Evolutionary conservation across 2,797 vertebrate genomes (phyloP), one percentile per base, ranked within the genome.

Genomic region (Hephaestus fuliginosus): DNA sequence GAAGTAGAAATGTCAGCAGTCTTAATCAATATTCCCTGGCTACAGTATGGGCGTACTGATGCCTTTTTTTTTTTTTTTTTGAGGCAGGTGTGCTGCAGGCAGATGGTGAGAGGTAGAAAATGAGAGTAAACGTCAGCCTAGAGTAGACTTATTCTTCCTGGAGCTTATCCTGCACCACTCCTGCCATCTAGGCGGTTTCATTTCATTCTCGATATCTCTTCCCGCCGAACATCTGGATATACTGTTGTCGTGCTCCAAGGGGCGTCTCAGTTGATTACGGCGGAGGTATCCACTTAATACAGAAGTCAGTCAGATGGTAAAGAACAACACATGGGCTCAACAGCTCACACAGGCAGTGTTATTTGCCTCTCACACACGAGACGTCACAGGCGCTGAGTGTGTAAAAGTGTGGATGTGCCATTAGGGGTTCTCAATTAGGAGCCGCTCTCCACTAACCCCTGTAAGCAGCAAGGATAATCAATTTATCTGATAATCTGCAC

Each of bases 1-100:
- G 78, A 83, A 76, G 82, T 51, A 80, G 78, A 91, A 91, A 93
- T 91, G 90, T 90, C 90, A 88, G 81, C 85, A 84, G 88, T 83
- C 86, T 89, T 89, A 79, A 93, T 92, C 88, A 90, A 91, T 91
- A 92, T 79, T 86, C 86, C 57, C 60, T 11, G 46, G 77, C 72
- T 82, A 58, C 67, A 69, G 58, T 83, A 74, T 36, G 58, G 60
- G 61, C 39, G 56, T 53, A 72, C 76, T 69, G 83, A 84, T 66
- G 77, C 63, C 30, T 33, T 3, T 25, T 25, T 25, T 25, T 25
- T 25, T 25, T 39, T 39, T 81, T 73, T 57, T 83, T 66, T 78
- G 73, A 81, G 69, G 67, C 83, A 90, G 84, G 86, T 86, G 65
- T 73, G 73, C 76, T 86, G 84, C 75, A 88, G 71, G 86, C 81